Base-by-base conservation (phyloP, 2,888 invertebrate species). In the Volucella inflata region DNA sequence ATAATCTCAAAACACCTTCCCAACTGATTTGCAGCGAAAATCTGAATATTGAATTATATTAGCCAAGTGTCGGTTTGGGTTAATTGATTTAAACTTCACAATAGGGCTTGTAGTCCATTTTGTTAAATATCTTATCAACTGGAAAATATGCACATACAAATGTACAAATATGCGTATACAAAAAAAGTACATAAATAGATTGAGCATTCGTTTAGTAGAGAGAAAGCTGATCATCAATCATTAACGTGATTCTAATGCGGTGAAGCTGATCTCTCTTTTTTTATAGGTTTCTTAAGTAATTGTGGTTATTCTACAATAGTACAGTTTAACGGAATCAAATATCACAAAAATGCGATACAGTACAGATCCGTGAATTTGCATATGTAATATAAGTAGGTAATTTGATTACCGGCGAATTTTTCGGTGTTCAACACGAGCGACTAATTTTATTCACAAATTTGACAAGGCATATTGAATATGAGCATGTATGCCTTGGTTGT, bases 121-220 rank as follows among this genome's bases (percentile, higher is more conserved):
- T 50, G 4, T 53, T 55, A 16, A 16, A 14, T 68, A 30, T 21
- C 17, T 68, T 8, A n/a, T 30, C 30, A 30, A 16, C 55, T 14
- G 44, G 67, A 44, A 55, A 68, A 16, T 55, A 50, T 71, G 40
- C 21, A 62, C 12, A 62, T 74, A 21, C 21, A 21, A 2, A 2
- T 21, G 4, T 21, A 2, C 30, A 30, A 30, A 3, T 30, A 6
- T 30, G 30, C 30, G 30, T 64, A 55, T 40, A 65, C 12, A 55
- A 46, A n/a, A 48, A 48, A 75, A 36, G 14, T 57, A 57, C 17
- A 50, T 64, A 40, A 57, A 64, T 57, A 65, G 21, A 65, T 17
- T 30, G 30, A 30, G 30, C 30, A 6, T 30, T 30, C 30, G 30
- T 6, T 6, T 30, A 30, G 30, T 30, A 30, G 30, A 60, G 30